Evolutionary conservation across 2,888 invertebrate species (phyloP), one percentile per base, ranked within the genome.

Genomic region (Opisthograptis luteolata): DNA sequence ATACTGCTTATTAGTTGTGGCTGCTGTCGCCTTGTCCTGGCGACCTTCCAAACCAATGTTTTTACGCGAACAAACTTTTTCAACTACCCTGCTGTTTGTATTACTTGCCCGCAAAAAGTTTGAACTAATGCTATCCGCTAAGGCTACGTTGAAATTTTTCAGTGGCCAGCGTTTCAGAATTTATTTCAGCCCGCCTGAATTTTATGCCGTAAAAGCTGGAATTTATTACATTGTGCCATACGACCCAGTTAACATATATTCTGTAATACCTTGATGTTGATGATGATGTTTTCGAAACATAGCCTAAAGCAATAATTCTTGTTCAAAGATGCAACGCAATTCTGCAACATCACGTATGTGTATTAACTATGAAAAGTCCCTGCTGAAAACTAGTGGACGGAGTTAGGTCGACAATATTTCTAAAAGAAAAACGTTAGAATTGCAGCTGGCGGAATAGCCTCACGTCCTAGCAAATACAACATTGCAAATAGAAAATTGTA

Each of bases 41-140:
- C 77, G 52, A 28, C 48, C 60, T 63, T 73, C 76, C 77, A 76
- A 70, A 63, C 63, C 71, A 59, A 68, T 74, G 74, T 74, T 75
- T 73, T 75, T 75, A 68, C 68, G 61, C 62, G 58, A 65, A 63
- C 63, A 54, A 71, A 74, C 66, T 72, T 70, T 70, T 67, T 70
- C 62, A 63, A 67, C 66, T 62, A 66, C 50, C 62, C 60, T 55
- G 60, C 56, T 62, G 60, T 66, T 65, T 64, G 66, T 62, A 64
- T 62, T 64, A 68, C 62, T 68, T 60, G 59, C 55, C 61, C 58
- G 56, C 64, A 68, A 70, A 67, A 73, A 72, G 64, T 69, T 68
- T 58, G 46, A 63, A 66, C 64, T 62, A 62, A 64, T 62, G 53
- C 61, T 58, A 64, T 64, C 51, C 68, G 58, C 55, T 53, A 60